Evolutionary conservation across 2,888 invertebrate genomes (phyloP), one percentile per base, ranked within the genome.

Genomic region (Hymenopus coronatus): DNA sequence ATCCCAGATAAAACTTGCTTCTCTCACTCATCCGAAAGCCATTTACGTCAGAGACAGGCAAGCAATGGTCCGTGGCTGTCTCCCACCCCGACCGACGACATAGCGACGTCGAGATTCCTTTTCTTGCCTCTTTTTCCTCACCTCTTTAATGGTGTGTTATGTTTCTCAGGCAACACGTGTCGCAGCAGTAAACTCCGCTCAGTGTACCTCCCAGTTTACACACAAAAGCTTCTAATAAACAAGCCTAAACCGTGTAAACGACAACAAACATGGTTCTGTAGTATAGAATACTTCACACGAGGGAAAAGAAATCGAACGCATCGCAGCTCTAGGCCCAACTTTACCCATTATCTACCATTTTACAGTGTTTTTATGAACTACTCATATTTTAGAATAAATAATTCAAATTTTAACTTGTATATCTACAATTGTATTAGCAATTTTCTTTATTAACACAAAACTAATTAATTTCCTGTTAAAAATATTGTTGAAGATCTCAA

Each of bases 31-130:
- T 88, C 83, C 82, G 46, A 83, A 89, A 89, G 88, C 88, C 88
- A 88, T 89, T 89, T 89, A 85, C 86, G 89, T 89, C 89, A 89
- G 46, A 89, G 85, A 82, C 89, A 89, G 89, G 54, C 82, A 83
- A 46, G 27, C 54, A 70, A 54, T n/a, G 70, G 27, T 28, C 86
- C 85, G n/a, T 46, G 3, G 85, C 85, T 85, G 85, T 25, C n/a
- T 85, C 40, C 15, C 33, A 14, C n/a, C 40, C 30, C 20, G 6
- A 3, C 54, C 54, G 20, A 40, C 40, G 20, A 20, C 54, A 70
- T 6, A 70, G 54, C 54, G 54, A 70, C 54, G 54, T 70, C 54
- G 54, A 70, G 54, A 70, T 70, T 70, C 54, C 54, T 70, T 70
- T 70, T 25, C 54, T 70, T 70, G 54, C 54, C 54, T 70, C 54